These are phyloP conservation scores for Rafetus swinhoei DNA, from an alignment of 2,113 vertebrate genomes.

Conservation along the genomic window DNA sequence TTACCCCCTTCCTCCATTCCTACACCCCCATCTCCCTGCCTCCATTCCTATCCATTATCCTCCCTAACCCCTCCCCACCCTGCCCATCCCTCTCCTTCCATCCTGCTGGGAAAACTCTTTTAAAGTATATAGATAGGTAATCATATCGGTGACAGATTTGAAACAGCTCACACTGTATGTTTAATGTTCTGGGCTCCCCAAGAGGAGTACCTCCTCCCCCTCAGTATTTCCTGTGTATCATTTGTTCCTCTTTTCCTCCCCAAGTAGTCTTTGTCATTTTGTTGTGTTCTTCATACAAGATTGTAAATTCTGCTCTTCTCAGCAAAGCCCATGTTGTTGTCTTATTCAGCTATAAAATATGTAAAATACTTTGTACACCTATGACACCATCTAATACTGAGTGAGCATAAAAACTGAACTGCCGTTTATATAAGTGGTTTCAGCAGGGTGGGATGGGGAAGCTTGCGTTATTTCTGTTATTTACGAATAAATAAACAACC, in stretches of 20 bases:
- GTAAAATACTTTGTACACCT: neutral
- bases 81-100: no score
- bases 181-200: no score
- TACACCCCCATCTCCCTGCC: no score
- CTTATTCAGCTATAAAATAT: neutral
- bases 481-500: neutral
- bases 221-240: no score
- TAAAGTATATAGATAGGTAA: no score
- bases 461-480: neutral
- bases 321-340: neutral
- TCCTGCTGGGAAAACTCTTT: no score
- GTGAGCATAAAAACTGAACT: neutral
- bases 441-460: neutral
- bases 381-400: neutral
- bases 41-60: no score
- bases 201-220: neutral
- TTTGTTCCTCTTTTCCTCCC: neutral
- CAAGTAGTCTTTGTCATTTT: neutral
- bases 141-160: no score
- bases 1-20: no score
- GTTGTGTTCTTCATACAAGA: no score
- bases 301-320: neutral
- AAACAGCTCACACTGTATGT: no score
- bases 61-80: no score
- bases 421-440: neutral